phyloP scores from a whole-genome alignment of 2,113 vertebrate genomes.

The Ardeotis arabs region DNA sequence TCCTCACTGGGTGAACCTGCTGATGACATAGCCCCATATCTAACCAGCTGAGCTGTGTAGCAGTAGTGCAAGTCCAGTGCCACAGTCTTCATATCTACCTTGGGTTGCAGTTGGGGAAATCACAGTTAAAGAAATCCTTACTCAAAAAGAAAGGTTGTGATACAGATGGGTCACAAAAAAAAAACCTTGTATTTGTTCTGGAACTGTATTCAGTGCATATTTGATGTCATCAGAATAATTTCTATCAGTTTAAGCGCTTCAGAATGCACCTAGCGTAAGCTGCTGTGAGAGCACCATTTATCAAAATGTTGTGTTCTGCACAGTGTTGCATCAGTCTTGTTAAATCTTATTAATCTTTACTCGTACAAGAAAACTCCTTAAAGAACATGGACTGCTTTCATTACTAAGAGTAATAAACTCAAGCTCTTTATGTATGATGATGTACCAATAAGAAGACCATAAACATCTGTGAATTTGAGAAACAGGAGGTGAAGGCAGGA shows the following conservation, averaged over 20 bases:
- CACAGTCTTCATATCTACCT: neutral
- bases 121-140: neutral
- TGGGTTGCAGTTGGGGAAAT: neutral
- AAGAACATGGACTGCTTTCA: neutral
- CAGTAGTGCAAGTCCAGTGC: neutral
- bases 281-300: neutral
- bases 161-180: neutral
- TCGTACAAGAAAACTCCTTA: neutral
- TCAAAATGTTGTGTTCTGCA: neutral
- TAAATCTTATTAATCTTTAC: conserved; percentile 4
- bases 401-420: neutral
- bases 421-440: neutral
- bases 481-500: neutral
- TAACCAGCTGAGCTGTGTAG: neutral
- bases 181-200: neutral
- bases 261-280: neutral
- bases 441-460: neutral
- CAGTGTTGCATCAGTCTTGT: neutral
- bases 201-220: neutral
- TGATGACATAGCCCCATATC: neutral
- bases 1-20: neutral
- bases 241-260: neutral
- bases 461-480: neutral
- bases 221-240: neutral
- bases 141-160: neutral